Base-by-base conservation (phyloP, 2,113 vertebrate genomes). In the Agelaius tricolor region DNA sequence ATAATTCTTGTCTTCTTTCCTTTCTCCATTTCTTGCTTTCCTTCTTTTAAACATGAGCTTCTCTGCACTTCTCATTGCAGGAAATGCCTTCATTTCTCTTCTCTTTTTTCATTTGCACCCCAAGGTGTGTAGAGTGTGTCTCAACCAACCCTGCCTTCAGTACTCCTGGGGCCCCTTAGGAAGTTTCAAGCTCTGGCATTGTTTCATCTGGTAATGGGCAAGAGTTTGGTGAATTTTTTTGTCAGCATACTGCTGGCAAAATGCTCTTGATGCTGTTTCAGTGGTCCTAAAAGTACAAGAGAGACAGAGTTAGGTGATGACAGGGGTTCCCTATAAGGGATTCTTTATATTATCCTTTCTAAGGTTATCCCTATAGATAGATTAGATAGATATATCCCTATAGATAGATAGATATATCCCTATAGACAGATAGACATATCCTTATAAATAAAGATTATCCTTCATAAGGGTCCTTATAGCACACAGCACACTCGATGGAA, bases 51-150 rank as follows among this genome's bases (percentile, higher is more conserved):
- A 43, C 7, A 4, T 26, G 30, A 88, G 62, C 19, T 30, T 78
- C 17, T 79, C 73, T 68, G 69, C 22, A 16, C 1, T 18, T n/a
- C 63, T 67, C 39, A 21, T 71, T 72, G 72, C 2, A 59, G 35
- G 44, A 85, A 77, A 71, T 55, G 41, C 26, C 23, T 24, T 51
- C 0, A 62, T 89, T 68, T 74, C 31, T 63, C 31, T 68, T 78
- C 22, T 55, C 21, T 58, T 17, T 61, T 61, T 54, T 4, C 22
- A 26, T 51, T 67, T 78, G 23, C 39, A 31, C 14, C 15, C 16
- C 5, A 7, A 3, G 7, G 18, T 26, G 11, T 4, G 16, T 18
- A 49, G 27, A 0, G 0, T 8, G 2, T 31, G 41, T n/a, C 31
- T 73, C 66, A 59, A 2, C 1, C 16, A 54, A 28, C 46, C 20